Evolutionary conservation across 2,797 vertebrate genomes (phyloP).

Genomic region (Anisognathus igniventris): DNA sequence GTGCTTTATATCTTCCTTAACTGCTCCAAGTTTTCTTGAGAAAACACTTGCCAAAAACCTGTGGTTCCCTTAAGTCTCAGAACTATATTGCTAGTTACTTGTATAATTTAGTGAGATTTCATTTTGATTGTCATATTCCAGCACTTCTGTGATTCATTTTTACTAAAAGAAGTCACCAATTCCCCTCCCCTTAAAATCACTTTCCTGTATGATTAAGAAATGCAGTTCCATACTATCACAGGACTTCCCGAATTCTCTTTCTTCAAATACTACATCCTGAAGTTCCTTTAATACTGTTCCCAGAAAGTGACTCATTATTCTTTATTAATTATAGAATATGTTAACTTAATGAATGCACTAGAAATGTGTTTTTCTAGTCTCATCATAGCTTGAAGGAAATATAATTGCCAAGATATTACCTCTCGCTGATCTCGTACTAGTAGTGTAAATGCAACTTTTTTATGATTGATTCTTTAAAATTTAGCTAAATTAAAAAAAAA

Average conservation of each 20-base stretch:
- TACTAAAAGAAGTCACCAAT: not conserved
- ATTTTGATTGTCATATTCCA: not conserved
- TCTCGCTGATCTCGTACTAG: not conserved
- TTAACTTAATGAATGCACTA: constrained; percentile 9
- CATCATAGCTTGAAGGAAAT: not conserved
- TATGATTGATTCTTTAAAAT: not conserved
- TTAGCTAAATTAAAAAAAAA: not conserved
- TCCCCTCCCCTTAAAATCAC: not conserved
- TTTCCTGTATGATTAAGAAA: not conserved
- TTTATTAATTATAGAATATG: constrained; percentile 30
- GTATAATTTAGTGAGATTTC: not conserved
- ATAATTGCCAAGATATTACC: not conserved
- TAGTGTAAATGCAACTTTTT: not conserved
- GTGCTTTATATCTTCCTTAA: not conserved
- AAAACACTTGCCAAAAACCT: not conserved
- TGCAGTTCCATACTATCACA: not conserved
- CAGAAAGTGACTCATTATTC: constrained; percentile 18
- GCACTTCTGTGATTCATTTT: not conserved
- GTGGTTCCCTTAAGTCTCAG: not conserved
- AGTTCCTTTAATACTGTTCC: constrained; percentile 18
- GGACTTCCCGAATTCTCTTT: not conserved
- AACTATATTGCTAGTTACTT: not conserved
- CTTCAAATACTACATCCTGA: not conserved
- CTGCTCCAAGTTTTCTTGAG: not conserved
- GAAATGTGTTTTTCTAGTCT: constrained; percentile 5